These are phyloP conservation scores for Nesometra sesokonis DNA, from an alignment of 35 echinoderm and acorn worm species.

Conservation along the genomic window DNA sequence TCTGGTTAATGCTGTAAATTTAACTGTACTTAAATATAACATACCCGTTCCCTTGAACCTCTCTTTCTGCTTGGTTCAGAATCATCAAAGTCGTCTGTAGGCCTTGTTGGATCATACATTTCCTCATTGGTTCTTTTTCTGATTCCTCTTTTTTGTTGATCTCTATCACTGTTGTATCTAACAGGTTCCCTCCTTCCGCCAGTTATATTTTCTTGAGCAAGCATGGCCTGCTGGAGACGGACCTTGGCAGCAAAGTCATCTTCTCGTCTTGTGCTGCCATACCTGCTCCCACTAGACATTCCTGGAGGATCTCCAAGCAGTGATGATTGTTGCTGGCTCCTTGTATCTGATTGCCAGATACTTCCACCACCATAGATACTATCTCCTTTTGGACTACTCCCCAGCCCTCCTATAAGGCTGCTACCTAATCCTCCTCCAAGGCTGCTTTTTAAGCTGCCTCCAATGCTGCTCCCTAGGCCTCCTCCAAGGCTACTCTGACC, in stretches of 20 bases:
- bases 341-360: neutral
- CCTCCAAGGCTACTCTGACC: neutral
- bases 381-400: neutral
- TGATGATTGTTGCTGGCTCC: neutral
- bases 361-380: neutral
- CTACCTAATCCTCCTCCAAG: neutral
- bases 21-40: neutral
- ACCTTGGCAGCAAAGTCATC: slow-evolving; percentile 9
- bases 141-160: neutral
- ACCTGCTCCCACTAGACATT: neutral
- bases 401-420: neutral
- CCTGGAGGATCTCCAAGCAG: neutral
- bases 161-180: neutral
- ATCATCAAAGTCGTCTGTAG: neutral
- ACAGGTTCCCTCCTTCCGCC: neutral
- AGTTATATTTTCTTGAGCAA: neutral
- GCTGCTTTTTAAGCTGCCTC: neutral
- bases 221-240: slow-evolving; percentile 10
- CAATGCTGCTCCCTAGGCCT: neutral
- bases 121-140: neutral
- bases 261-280: neutral
- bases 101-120: neutral
- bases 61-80: neutral
- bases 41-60: neutral
- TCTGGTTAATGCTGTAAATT: neutral